Evolutionary conservation across 23 tunicate genomes (phyloP), one percentile per base, ranked within the genome.

Genomic region (Phallusia fumigata): DNA sequence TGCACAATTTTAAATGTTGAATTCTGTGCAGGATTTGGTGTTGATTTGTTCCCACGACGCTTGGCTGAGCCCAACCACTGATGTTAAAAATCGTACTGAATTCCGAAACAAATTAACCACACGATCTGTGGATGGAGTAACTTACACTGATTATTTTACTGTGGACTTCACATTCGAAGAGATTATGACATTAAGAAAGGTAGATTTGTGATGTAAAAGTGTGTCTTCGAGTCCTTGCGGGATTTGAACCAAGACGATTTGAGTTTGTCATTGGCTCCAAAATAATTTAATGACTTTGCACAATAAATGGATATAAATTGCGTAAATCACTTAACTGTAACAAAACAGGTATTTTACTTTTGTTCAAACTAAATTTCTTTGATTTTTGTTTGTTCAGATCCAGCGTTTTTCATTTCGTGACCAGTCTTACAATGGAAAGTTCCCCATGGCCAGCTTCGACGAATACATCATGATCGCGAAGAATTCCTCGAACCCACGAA

Each of bases 121-220:
- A 19, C 79, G 86, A 47, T 58, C 51, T 22, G 51, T 94, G 3
- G 78, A 51, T 28, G 90, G 84, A 0, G 30, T 18, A 19, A 75
- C 33, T 19, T 76, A 47, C 34, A 95, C 95, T 2, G 99, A 96
- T 51, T 96, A 75, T 81, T 96, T 96, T 65, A 84, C 92, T 18
- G 77, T 84, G 45, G 99, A 96, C 72, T 96, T 96, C 72, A 96
- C 99, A 12, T 36, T 96, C 50, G 90, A 76, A 19, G 99, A 96
- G 53, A 77, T 96, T 18, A 65, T 79, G 36, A 52, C 88, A 0
- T 34, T 96, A 47, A 53, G 81, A 53, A 80, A 80, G 84, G 98
- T 94, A 33, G n/a, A n/a, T n/a, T 76, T 58, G n/a, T n/a, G n/a
- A n/a, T n/a, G n/a, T n/a, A n/a, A n/a, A n/a, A n/a, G n/a, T n/a